A percentile compares a stretch with the other conserved stretches of the same genome.
Conservation (phyloP, 2,113 vertebrate genomes). For the Eptesicus fuscus region DNA sequence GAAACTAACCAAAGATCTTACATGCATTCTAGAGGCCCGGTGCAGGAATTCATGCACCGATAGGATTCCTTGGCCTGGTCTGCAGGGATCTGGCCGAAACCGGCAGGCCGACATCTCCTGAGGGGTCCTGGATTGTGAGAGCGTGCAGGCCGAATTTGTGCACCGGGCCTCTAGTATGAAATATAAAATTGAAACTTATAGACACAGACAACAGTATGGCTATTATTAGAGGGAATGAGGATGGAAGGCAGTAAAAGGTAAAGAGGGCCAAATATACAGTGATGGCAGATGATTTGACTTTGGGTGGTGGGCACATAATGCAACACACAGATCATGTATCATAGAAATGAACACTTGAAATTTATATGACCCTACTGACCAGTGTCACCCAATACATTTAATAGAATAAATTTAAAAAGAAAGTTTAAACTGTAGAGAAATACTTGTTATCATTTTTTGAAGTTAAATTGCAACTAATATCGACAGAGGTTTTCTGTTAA, state of each 20-base stretch:
- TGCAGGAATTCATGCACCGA: too few relatives aligned
- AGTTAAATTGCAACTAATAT: neutral
- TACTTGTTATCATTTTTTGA: neutral
- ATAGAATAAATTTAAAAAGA: neutral
- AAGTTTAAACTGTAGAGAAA: neutral
- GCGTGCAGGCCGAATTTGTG: too few relatives aligned
- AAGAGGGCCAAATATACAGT: neutral
- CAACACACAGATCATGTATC: neutral
- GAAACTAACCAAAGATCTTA: too few relatives aligned
- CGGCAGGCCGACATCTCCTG: too few relatives aligned
- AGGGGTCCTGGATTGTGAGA: too few relatives aligned
- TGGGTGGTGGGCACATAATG: neutral
- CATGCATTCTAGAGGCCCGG: too few relatives aligned
- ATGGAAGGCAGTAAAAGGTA: neutral
- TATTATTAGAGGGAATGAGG: neutral
- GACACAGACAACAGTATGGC: neutral
- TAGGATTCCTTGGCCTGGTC: too few relatives aligned
- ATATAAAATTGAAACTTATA: neutral
- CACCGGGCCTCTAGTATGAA: too few relatives aligned
- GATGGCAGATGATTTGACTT: neutral
- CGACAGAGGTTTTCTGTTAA: neutral
- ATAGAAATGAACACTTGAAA: neutral
- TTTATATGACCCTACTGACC: neutral
- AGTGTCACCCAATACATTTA: neutral
- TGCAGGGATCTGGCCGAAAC: too few relatives aligned